Evolutionary conservation across 1,140 invertebrate genomes (phyloP), one percentile per base, ranked within the genome.

Genomic region (Nylanderia fulva): DNA sequence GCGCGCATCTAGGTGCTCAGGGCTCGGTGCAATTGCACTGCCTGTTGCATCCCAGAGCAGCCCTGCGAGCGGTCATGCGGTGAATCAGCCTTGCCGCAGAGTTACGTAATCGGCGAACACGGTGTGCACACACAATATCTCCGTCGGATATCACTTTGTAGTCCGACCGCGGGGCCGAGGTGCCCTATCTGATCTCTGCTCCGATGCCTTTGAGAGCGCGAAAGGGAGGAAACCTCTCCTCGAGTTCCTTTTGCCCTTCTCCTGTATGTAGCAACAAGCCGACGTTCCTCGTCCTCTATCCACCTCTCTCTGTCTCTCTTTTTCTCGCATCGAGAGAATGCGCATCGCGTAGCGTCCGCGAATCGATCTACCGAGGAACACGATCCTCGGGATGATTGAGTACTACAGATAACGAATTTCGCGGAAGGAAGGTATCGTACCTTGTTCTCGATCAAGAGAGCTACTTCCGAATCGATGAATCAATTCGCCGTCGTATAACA

Each of bases 81-180:
- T 90, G 90, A 92, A 86, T 91, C 88, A 91, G 90, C 90, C 69
- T 60, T 71, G 80, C 82, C 79, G 86, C 76, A 64, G 58, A 84
- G 89, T 93, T 93, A 88, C 91, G 91, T 91, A 93, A 93, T 91
- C 91, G 87, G 75, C 85, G 80, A 90, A 89, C 87, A 90, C 87
- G 85, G 85, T 80, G 72, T 74, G 86, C 76, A 74, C 90, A 77
- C 86, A 83, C 84, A 90, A 85, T 85, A 93, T 93, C 93, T 92
- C 63, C 85, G 89, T 92, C 89, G 92, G 92, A 92, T 92, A 92
- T 92, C 92, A 91, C 93, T 93, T 93, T 93, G 92, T 93, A 93
- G 91, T 93, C 88, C 84, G 87, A 60, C 91, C 92, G 88, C 88
- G 86, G 86, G 75, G 29, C 77, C 88, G 85, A 90, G 89, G 80